Conservation (phyloP, 2,113 vertebrate genomes). For the Vicugna pacos region DNA sequence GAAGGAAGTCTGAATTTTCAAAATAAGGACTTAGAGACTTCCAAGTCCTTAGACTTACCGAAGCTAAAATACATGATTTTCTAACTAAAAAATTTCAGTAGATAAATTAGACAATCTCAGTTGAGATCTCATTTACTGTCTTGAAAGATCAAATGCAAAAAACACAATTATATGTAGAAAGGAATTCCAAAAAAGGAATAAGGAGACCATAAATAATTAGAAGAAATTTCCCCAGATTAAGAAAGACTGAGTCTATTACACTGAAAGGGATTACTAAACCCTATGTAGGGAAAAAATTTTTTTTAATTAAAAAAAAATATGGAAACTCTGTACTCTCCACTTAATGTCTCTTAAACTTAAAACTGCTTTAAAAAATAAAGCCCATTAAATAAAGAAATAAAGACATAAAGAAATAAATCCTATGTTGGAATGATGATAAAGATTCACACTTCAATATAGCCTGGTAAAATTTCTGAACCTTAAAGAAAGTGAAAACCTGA, state of each 20-base stretch:
- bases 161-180: background rate
- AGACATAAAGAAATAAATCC: no score
- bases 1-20: constrained; percentile 8
- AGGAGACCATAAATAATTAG: background rate
- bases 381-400: no score
- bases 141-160: constrained; percentile 42
- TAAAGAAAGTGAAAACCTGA: background rate
- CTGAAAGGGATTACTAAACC: background rate
- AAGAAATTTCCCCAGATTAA: background rate
- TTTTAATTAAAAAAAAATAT: no score
- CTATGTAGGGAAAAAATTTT: background rate
- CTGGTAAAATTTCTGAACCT: background rate
- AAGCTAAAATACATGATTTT: constrained; percentile 42
- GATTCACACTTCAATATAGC: background rate
- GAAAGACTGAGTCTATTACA: background rate
- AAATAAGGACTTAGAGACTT: background rate
- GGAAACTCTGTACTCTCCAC: no score
- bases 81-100: background rate
- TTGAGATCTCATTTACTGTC: background rate
- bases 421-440: background rate
- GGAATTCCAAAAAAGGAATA: background rate
- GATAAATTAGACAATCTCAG: background rate
- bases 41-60: background rate
- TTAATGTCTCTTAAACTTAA: no score
- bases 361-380: no score